Base-by-base conservation (phyloP, 2,797 vertebrate genomes). In the Phoxinus dragarum region DNA sequence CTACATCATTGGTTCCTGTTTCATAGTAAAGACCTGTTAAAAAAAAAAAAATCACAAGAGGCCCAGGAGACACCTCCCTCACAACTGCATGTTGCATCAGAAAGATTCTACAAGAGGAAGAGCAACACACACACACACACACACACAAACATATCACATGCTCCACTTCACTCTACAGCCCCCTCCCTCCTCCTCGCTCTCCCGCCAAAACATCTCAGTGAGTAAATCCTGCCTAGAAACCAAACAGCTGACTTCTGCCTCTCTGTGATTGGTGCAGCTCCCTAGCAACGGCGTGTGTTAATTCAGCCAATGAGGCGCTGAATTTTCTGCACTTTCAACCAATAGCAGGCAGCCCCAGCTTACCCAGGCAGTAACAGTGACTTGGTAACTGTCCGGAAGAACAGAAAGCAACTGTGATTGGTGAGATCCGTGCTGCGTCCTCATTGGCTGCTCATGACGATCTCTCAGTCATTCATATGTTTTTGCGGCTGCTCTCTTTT, bases 171-270 rank as follows among this genome's bases (percentile, higher is more conserved):
- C 92, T 89, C 86, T 86, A 88, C 87, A 88, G 88, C 89, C 71
- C 66, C 91, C 92, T 92, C 86, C 85, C 54, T 78, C 73, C 86
- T 82, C 82, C 82, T 87, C 90, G 3, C 69, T 89, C 91, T 95
- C 94, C 94, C 94, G 94, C 93, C 94, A 95, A 95, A 95, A 96
- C 94, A 95, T 94, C 76, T 90, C 93, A 91, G 90, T 90, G 93
- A 90, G 92, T 94, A 92, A 95, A 95, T 93, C 93, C 95, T 96
- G 95, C 96, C 95, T 95, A 90, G 96, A 93, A 95, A 96, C 95
- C 92, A 85, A 88, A 91, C 84, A 90, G 86, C 92, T 92, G 90
- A 92, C 95, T 95, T 95, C 93, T 91, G 92, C 92, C 89, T 90
- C 42, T 59, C 91, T 88, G 84, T 42, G 89, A 96, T 96, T 96